Percentiles rank a stretch among this genome's conserved stretches.
phyloP scores from a whole-genome alignment of 1,140 invertebrate species.

The Solenopsis invicta region DNA sequence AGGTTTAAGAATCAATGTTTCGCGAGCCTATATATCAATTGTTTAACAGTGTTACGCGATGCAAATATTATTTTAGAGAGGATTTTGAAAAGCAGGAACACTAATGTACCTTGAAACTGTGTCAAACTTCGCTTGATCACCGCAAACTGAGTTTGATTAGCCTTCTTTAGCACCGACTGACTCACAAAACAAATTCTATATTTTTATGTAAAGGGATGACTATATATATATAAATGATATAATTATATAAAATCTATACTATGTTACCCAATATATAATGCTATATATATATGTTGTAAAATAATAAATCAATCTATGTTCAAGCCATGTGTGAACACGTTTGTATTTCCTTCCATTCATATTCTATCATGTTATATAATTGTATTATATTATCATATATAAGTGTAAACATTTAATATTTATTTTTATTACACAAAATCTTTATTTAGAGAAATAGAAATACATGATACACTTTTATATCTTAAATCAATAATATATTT shows the following conservation, averaged over 20 bases:
- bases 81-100: slow-evolving; percentile 13
- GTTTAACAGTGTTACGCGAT: background rate
- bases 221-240: slow-evolving; percentile 79
- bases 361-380: slow-evolving; percentile 1
- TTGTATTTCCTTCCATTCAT: slow-evolving; percentile 2
- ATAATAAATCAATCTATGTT: slow-evolving; percentile 86
- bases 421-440: background rate
- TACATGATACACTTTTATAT: background rate
- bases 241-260: slow-evolving; percentile 83
- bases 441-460: background rate
- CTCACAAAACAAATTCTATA: slow-evolving; percentile 85
- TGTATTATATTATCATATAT: too few species aligned
- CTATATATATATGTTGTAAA: slow-evolving; percentile 86
- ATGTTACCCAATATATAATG: slow-evolving; percentile 85
- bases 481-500: background rate
- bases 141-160: slow-evolving; percentile 78
- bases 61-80: slow-evolving; percentile 31
- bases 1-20: slow-evolving; percentile 42
- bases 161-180: slow-evolving; percentile 81
- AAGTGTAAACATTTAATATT: background rate
- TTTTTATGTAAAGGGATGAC: slow-evolving; percentile 85
- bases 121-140: slow-evolving; percentile 68
- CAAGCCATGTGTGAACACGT: slow-evolving; percentile 70
- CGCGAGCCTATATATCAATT: slow-evolving; percentile 49
- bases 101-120: slow-evolving; percentile 64